A percentile compares a stretch with the other conserved stretches of the same genome.
These are phyloP conservation scores for Chrysemys picta DNA, from an alignment of 2,113 vertebrate genomes.

Conservation along the genomic window DNA sequence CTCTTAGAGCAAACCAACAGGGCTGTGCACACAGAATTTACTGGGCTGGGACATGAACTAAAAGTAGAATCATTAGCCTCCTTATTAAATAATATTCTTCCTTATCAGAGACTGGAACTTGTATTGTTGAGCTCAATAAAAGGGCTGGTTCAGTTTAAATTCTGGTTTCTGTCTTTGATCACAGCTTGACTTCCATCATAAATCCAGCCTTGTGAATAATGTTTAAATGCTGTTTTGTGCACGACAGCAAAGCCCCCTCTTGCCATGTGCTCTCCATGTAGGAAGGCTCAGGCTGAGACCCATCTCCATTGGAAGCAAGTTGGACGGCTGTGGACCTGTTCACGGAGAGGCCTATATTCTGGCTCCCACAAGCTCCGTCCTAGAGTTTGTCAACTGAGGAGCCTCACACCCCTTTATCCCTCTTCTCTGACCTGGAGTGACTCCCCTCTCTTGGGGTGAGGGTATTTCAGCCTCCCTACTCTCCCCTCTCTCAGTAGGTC, in stretches of 20 bases:
- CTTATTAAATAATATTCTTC: not conserved
- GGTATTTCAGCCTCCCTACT: not conserved
- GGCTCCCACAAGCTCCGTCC: not conserved
- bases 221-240: not conserved
- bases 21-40: not conserved
- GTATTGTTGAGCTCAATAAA: not conserved
- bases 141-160: not conserved
- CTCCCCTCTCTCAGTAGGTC: too few species aligned
- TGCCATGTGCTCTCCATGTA: not conserved
- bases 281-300: too few species aligned
- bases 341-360: not conserved
- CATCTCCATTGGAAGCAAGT: too few species aligned
- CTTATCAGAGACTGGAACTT: not conserved
- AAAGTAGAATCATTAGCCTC: not conserved
- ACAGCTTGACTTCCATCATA: not conserved
- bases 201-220: not conserved
- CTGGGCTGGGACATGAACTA: not conserved
- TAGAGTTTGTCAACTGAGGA: not conserved
- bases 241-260: not conserved
- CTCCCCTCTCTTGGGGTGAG: not conserved
- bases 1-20: not conserved
- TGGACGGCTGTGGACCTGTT: not conserved
- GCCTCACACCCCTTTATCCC: not conserved
- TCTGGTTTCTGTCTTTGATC: not conserved
- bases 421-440: not conserved